Base-by-base conservation (phyloP, 2,797 vertebrate species). In the Zonotrichia albicollis region DNA sequence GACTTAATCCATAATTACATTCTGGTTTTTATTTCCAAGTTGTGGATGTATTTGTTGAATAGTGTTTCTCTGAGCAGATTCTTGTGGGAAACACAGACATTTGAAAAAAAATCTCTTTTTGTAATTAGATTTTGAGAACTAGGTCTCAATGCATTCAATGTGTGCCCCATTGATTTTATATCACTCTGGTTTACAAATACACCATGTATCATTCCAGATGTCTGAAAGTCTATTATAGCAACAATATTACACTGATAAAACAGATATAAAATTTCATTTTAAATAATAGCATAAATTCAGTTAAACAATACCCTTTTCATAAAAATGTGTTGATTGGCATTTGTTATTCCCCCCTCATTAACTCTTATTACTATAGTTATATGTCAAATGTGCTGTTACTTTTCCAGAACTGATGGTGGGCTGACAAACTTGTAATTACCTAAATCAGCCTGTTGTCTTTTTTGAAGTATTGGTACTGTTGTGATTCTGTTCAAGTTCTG, bases 161-260 rank as follows among this genome's bases (percentile, higher is more conserved):
- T 60, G 42, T 75, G 30, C 51, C 79, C 53, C 82, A 94, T 88
- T 91, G 95, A 95, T 93, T 96, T 96, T 76, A 32, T 71, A 90
- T 74, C 94, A 74, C 71, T 90, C 55, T 26, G 25, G 36, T 38
- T 90, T 73, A 57, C 40, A 57, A 73, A 87, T 93, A 78, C 19
- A 58, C 82, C 64, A 36, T 51, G 66, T 53, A 89, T 87, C 68
- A 72, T 60, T 90, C 48, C 29, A 79, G 79, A 81, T 79, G 48
- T 74, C 80, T 72, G 23, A 92, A 91, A 86, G 40, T 62, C 83
- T 84, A 66, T 81, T 76, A n/a, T 45, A 66, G 54, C 51, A 92
- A 64, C 45, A 84, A 38, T 64, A 70, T 76, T 57, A 64, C 48
- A 38, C 13, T 73, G 64, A 73, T 79, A 75, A 94, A 86, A 67